phyloP scores from a whole-genome alignment of 2,113 vertebrate genomes.

The Tupaia chinensis region DNA sequence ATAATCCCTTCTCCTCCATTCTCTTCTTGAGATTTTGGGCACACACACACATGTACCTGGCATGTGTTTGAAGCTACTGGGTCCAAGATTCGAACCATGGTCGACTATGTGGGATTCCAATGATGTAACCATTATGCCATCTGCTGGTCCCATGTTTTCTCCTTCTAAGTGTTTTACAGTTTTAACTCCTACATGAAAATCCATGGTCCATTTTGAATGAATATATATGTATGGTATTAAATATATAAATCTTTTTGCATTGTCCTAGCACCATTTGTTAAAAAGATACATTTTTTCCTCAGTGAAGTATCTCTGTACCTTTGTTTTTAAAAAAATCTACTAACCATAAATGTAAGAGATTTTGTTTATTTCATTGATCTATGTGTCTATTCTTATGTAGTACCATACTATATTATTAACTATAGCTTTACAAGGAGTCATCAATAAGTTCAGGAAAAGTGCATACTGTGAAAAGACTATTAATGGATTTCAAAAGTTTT shows the following conservation, averaged over 20 bases:
- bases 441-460: no score
- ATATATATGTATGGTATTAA: background rate
- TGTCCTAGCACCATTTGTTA: background rate
- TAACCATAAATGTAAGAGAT: background rate
- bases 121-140: no score
- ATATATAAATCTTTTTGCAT: conserved; percentile 1
- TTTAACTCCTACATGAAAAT: background rate
- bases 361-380: background rate
- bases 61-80: no score
- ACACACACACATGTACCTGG: no score
- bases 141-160: no score
- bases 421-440: background rate
- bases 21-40: no score
- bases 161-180: background rate
- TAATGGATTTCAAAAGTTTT: no score
- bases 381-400: background rate
- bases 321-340: background rate
- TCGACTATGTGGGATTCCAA: no score
- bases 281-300: background rate
- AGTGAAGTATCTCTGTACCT: background rate
- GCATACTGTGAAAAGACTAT: no score
- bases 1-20: no score
- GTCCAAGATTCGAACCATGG: no score
- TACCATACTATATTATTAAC: background rate
- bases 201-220: background rate